Evolutionary conservation across 2,888 invertebrate genomes (phyloP).

Genomic region (Chrysomela aeneicollis): DNA sequence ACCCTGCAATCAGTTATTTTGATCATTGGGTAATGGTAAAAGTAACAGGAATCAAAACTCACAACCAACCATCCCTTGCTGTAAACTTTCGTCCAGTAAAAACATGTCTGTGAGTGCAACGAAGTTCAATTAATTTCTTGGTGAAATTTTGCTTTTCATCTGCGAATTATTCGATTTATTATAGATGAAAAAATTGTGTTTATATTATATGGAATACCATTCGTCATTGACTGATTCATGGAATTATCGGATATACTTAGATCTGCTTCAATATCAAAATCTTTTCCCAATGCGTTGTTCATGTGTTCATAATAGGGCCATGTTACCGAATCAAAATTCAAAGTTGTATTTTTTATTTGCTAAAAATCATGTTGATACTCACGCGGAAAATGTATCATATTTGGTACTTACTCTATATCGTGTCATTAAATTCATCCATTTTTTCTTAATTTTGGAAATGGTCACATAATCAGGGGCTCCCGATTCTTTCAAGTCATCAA

Average conservation of each 20-base stretch:
- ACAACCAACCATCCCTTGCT: slow-evolving; percentile 50
- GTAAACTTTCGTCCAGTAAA: slow-evolving; percentile 50
- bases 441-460: slow-evolving; percentile 49
- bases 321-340: slow-evolving; percentile 39
- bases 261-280: slow-evolving; percentile 32
- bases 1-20: slow-evolving; percentile 36
- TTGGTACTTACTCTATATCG: slow-evolving; percentile 45
- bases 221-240: slow-evolving; percentile 36
- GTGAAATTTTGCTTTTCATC: slow-evolving; percentile 46
- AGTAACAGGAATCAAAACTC: slow-evolving; percentile 28
- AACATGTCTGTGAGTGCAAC: slow-evolving; percentile 43
- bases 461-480: slow-evolving; percentile 48
- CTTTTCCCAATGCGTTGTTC: slow-evolving; percentile 44
- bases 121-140: slow-evolving; percentile 45
- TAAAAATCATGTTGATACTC: slow-evolving; percentile 22
- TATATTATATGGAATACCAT: slow-evolving; percentile 26
- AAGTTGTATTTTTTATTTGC: slow-evolving; percentile 48
- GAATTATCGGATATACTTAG: slow-evolving; percentile 33
- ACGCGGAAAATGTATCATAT: slow-evolving; percentile 1
- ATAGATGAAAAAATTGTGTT: not conserved
- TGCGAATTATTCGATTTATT: slow-evolving; percentile 15
- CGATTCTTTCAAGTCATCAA: slow-evolving; percentile 45
- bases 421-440: slow-evolving; percentile 51
- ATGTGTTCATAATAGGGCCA: slow-evolving; percentile 51
- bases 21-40: not conserved